A percentile compares a stretch with the other conserved stretches of the same genome.
phyloP scores from a whole-genome alignment of 1,140 invertebrate genomes.

The Arctopsyche grandis region DNA sequence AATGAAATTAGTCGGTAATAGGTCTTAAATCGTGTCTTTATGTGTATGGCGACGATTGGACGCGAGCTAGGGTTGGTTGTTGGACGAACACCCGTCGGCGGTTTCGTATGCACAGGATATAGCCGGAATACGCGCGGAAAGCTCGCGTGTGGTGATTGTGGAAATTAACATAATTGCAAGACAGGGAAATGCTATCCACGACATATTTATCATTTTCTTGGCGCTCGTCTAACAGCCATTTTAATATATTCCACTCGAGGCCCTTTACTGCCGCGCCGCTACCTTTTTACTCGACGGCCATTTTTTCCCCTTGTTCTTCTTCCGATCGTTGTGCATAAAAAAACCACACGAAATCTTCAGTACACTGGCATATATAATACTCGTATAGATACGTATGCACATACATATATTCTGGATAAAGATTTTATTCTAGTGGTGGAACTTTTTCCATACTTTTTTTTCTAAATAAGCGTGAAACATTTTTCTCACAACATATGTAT shows the following conservation, averaged over 20 bases:
- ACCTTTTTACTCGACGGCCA: not conserved
- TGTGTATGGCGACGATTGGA: not conserved
- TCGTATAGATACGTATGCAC: too few species aligned
- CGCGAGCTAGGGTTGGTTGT: not conserved
- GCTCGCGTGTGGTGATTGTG: constrained; percentile 40
- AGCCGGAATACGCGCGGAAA: not conserved
- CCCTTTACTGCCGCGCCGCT: not conserved
- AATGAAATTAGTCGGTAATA: not conserved
- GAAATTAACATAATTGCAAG: constrained; percentile 42
- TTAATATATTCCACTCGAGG: constrained; percentile 20
- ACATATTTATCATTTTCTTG: constrained; percentile 39
- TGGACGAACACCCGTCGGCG: constrained; percentile 19
- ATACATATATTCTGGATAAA: too few species aligned
- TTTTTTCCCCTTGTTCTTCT: not conserved
- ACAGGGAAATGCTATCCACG: constrained; percentile 27
- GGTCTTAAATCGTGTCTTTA: constrained; percentile 10
- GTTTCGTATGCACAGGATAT: constrained; percentile 11
- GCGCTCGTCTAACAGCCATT: constrained; percentile 11
- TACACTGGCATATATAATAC: too few species aligned
- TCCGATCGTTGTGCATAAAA: too few species aligned
- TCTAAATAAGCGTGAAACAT: too few species aligned
- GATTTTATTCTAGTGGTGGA: too few species aligned
- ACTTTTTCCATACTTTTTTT: too few species aligned
- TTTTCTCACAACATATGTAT: too few species aligned
- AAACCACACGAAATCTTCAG: too few species aligned